Base-by-base conservation (phyloP, 2,113 vertebrate genomes). In the Anser brachyrhynchus region DNA sequence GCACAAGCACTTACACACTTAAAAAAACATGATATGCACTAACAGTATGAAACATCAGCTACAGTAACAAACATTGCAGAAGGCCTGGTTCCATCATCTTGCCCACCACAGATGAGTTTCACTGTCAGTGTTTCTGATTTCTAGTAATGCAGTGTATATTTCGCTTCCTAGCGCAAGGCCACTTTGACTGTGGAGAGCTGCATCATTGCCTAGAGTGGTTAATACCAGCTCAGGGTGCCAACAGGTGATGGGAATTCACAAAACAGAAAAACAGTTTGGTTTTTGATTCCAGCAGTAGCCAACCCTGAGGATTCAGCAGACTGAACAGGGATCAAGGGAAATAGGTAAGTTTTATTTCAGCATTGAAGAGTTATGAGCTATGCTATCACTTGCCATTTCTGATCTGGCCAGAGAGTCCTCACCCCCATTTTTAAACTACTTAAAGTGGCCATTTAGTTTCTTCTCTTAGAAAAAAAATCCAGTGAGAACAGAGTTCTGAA, bases 401-500 rank as follows among this genome's bases (percentile, higher is more conserved):
- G 69, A 61, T 59, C 58, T 54, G 57, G 75, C 89, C 62, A 22
- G n/a, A 78, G 58, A 72, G 73, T n/a, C 43, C 51, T 94, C 91
- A 72, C 18, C 61, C 44, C 37, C 29, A 37, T 92, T 86, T 69
- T 89, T 31, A 86, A 67, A 69, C 52, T 57, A 71, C 37, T 52
- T 78, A 67, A 81, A 74, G 89, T 69, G 84, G 81, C 17, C 78
- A 73, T 78, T 94, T 87, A 92, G 92, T 84, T 94, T 81, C 73
- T 84, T 69, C 75, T 88, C 35, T 75, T 75, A 80, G 57, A 87
- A 75, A 82, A 83, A 69, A 87, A 90, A 75, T 79, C 49, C 44
- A 67, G 71, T 66, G 90, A 65, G 58, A 70, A 54, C 44, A 82
- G 80, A 84, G 59, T 44, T 74, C 89, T 84, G 77, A 93, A 57